Evolutionary conservation across 1,140 invertebrate genomes (phyloP), one percentile per base, ranked within the genome.

Genomic region (Augochlora pura): DNA sequence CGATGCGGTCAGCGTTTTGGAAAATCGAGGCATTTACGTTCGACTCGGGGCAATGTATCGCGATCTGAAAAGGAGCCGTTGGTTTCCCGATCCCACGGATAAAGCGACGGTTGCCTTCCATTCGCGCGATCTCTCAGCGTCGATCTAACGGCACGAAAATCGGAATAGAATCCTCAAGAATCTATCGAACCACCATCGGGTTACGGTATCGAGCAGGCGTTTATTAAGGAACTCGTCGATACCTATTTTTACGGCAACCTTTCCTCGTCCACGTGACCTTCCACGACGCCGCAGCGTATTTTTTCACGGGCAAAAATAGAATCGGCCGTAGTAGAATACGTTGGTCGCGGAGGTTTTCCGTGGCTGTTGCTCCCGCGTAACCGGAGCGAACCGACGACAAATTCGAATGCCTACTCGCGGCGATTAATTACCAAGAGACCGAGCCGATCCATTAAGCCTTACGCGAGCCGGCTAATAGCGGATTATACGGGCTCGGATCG

Each of bases 231-330:
- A 8, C 39, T 65, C 16, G 77, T 79, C 77, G 71, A 79, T 79
- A 79, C 64, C 70, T 79, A 79, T 79, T 79, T 79, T 74, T 73
- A 79, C 52, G 42, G 25, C 25, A 74, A 79, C 77, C 77, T 79
- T 79, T 79, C 65, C 39, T 62, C 72, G 18, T 66, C 52, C 77
- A 62, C 21, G 71, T 39, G 77, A 74, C 77, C 77, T 79, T 74
- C 63, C 12, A 65, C 42, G 39, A 8, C 39, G 21, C 27, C 42
- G 62, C 27, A 65, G 73, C 23, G 16, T 57, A 64, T 52, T 60
- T 62, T 57, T 42, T 52, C 38, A 16, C 23, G 39, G 5, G 21
- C 63, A 59, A 59, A 80, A 68, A 72, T 68, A 63, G 80, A 77
- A 38, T 32, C 5, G 52, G 23, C 10, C 32, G 57, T n/a, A n/a